Evolutionary conservation across 2,888 invertebrate genomes (phyloP).

Genomic region (Drosophila phalerata): DNA sequence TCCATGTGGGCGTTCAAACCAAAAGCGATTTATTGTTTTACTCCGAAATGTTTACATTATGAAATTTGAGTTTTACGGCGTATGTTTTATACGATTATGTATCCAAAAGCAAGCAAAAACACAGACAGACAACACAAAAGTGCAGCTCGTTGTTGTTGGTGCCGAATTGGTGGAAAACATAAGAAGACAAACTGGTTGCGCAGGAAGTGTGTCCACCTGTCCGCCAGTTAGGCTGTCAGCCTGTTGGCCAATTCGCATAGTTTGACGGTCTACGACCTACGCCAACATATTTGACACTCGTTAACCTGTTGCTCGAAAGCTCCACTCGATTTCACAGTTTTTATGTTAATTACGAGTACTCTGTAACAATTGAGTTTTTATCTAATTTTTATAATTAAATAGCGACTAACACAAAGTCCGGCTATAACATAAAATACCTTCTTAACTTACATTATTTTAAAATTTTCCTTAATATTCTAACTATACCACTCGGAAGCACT

Average conservation of each 20-base stretch:
- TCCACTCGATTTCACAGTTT: constrained; percentile 8
- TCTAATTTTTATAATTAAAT: not conserved
- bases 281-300: constrained; percentile 62
- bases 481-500: not conserved
- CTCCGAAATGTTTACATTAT: constrained; percentile 51
- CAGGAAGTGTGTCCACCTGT: constrained; percentile 68
- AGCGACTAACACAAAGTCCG: not conserved
- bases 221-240: constrained; percentile 26
- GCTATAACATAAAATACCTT: no score
- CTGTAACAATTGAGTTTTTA: not conserved
- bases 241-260: constrained; percentile 73
- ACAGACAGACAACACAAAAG: constrained; percentile 21
- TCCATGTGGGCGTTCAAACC: constrained; percentile 57
- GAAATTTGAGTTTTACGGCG: constrained; percentile 49
- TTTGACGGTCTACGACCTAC: constrained; percentile 76
- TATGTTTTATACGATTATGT: constrained; percentile 24
- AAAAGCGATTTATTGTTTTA: constrained; percentile 39
- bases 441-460: no score
- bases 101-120: constrained; percentile 24
- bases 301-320: constrained; percentile 51
- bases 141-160: constrained; percentile 32
- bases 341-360: not conserved
- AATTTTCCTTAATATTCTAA: not conserved
- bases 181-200: constrained; percentile 65
- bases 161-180: constrained; percentile 45